Base-by-base conservation (phyloP, 1,140 invertebrate genomes). In the Lutraria rhynchaena region DNA sequence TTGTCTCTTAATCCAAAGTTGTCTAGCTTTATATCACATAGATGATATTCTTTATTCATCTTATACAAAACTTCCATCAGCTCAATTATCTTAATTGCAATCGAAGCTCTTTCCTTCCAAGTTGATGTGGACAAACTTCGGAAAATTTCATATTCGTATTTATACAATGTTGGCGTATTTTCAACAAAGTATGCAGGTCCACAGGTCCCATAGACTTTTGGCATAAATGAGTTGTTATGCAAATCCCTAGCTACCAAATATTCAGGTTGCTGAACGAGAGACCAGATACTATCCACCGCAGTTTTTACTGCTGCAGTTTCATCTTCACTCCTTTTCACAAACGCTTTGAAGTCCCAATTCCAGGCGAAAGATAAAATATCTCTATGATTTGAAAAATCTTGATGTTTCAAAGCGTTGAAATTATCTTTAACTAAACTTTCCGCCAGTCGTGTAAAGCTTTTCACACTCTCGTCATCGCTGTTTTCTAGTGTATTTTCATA, bases 21-120 rank as follows among this genome's bases (percentile, higher is more conserved):
- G 53, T 94, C 93, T 31, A 94, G 92, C 90, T 95, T 95, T 0
- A 96, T 92, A 89, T 95, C 95, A 90, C 95, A 96, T 2, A 95
- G 87, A 86, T 94, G 92, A 49, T 95, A 91, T 4, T 93, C 93
- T 85, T 95, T 93, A 11, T 92, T 90, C 76, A 94, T 93, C 11
- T 87, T 92, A 27, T 95, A 94, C 22, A 95, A 84, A 67, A 94
- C 93, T 33, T 94, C 92, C 3, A 95, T 85, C 19, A 95, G 90
- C 83, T 95, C 94, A 41, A 95, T 83, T 7, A 95, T 93, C 88
- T 94, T 92, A 1, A 95, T 88, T 1, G 95, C 94, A 7, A 94
- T 87, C 7, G 51, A 53, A 2, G 82, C 88, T 55, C 87, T 77
- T 60, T 92, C 87, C 3, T 89, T 86, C 94, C 94, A 95, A 15